Evolutionary conservation across 2,797 vertebrate species (phyloP).

Genomic region (Eulemur mongoz): DNA sequence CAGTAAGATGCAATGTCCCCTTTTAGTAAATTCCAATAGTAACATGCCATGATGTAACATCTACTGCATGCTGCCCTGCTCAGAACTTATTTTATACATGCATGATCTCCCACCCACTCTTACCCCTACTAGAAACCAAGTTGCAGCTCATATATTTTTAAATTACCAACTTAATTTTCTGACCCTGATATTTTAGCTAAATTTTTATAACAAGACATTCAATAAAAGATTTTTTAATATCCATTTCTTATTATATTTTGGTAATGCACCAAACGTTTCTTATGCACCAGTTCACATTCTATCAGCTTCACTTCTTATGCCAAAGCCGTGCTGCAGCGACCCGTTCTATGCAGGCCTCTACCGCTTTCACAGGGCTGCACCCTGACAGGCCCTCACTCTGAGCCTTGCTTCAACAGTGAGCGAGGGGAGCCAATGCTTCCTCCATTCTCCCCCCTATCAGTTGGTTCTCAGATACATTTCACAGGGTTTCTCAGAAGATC

Average conservation of each 20-base stretch:
- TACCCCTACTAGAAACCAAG: background rate
- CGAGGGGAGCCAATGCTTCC: background rate
- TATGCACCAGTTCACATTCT: background rate
- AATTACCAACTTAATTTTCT: background rate
- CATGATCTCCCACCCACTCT: background rate
- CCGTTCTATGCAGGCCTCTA: background rate
- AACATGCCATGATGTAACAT: background rate
- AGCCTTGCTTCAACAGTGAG: background rate
- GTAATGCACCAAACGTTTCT: background rate
- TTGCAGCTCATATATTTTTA: background rate
- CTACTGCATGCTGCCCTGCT: background rate
- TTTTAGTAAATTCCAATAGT: background rate
- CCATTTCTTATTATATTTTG: background rate
- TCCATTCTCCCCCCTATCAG: background rate
- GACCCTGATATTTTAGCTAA: background rate
- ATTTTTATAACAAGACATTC: background rate
- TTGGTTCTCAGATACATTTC: background rate
- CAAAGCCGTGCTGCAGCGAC: background rate
- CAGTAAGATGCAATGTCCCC: background rate
- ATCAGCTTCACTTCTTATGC: background rate
- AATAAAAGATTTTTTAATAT: background rate
- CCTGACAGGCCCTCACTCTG: background rate
- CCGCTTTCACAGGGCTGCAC: background rate
- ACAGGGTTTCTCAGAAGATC: background rate
- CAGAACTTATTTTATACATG: background rate